A percentile compares a stretch with the other conserved stretches of the same genome.
Evolutionary conservation across 2,113 vertebrate genomes (phyloP).

Genomic region (Origma solitaria): DNA sequence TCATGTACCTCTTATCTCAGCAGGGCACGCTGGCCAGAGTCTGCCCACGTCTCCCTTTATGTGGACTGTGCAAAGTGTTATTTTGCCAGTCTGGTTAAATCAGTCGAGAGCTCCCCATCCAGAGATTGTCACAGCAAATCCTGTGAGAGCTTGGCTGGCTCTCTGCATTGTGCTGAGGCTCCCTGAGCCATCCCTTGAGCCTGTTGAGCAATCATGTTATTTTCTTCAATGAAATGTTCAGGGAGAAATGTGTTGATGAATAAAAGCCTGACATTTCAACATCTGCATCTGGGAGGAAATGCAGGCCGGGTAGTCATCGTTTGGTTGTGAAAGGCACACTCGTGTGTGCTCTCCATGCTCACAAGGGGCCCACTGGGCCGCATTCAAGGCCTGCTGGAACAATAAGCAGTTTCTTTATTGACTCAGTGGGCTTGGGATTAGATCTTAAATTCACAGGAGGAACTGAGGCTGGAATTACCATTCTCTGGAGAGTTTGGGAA

Average conservation of each 20-base stretch:
- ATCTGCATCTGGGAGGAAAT: conserved; percentile 28
- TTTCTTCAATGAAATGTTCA: conserved; percentile 55
- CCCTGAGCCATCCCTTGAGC: conserved; percentile 18
- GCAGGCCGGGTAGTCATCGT: not conserved
- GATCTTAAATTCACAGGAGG: not conserved
- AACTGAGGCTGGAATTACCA: not conserved
- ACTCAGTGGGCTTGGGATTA: not conserved
- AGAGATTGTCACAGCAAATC: conserved; percentile 7
- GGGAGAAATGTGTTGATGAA: conserved; percentile 32
- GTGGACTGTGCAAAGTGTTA: not conserved
- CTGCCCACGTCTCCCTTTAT: not conserved
- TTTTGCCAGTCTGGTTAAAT: not conserved
- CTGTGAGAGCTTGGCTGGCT: conserved; percentile 24
- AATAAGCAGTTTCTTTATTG: not conserved
- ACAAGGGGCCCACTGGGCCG: not conserved
- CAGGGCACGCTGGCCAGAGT: not conserved
- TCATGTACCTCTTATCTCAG: not conserved
- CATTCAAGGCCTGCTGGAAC: not conserved
- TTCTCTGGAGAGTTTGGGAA: not conserved
- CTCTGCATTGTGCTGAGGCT: conserved; percentile 5
- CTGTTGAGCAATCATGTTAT: conserved; percentile 54
- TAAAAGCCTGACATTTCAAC: conserved; percentile 50
- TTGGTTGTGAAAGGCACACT: conserved; percentile 25
- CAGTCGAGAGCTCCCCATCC: not conserved
- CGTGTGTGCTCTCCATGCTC: not conserved